Percentiles rank a stretch among this genome's conserved stretches.
phyloP scores from a whole-genome alignment of 37 sponge, comb jelly and placozoan species.

The Geodia barretti region DNA sequence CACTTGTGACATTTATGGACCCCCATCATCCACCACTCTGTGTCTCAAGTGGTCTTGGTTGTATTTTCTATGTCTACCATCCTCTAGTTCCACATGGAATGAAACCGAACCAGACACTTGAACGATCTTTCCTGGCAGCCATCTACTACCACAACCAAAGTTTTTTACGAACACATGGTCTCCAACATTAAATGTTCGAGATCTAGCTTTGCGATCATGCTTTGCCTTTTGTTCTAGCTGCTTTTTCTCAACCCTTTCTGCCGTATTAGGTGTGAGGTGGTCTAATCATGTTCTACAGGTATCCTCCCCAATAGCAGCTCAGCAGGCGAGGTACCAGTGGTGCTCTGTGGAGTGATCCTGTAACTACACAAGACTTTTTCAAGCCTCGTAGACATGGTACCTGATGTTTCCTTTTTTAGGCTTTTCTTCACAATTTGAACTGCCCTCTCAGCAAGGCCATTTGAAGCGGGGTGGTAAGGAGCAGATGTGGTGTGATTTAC shows the following conservation, averaged over 20 bases:
- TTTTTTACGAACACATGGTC: not conserved
- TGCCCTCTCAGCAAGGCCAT: constrained; percentile 1
- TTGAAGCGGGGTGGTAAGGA: not conserved
- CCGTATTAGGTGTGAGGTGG: not conserved
- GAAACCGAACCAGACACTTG: not conserved
- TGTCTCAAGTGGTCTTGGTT: constrained; percentile 12
- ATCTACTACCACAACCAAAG: not conserved
- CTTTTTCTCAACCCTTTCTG: not conserved
- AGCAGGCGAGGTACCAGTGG: not conserved
- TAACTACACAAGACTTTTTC: not conserved
- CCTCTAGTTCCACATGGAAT: not conserved
- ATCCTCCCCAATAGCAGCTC: constrained; percentile 4
- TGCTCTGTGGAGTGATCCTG: not conserved
- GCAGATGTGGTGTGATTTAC: constrained; percentile 6
- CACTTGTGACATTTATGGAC: too few species aligned
- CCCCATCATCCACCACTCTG: not conserved
- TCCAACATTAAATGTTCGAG: not conserved
- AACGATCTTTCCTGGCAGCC: constrained; percentile 1
- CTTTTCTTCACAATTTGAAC: constrained; percentile 6
- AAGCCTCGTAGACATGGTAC: not conserved
- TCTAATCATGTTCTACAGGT: constrained; percentile 1
- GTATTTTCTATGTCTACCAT: not conserved
- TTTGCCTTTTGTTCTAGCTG: not conserved
- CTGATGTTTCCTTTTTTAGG: not conserved
- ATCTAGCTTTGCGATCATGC: not conserved